These are phyloP conservation scores for Euspilapteryx auroguttella DNA, from an alignment of 2,888 invertebrate genomes.

Conservation along the genomic window DNA sequence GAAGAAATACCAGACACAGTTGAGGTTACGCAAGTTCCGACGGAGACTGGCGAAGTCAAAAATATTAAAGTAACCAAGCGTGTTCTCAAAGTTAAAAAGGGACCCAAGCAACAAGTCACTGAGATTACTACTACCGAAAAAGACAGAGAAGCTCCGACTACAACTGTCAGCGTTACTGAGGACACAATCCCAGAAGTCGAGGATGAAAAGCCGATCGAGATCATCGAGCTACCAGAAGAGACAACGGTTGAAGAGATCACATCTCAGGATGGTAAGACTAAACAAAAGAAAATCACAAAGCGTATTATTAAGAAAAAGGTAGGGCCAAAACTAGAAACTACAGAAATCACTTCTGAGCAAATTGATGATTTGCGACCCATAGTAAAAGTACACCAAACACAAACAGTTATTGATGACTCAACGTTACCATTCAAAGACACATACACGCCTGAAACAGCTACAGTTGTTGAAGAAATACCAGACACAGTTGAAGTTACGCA, in stretches of 20 bases:
- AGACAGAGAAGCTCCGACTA: constrained; percentile 12
- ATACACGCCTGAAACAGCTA: constrained; percentile 12
- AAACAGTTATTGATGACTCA: constrained; percentile 4
- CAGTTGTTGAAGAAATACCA: constrained; percentile 13
- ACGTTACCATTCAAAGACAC: constrained; percentile 6
- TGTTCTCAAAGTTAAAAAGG: constrained; percentile 16
- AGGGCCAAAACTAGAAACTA: constrained; percentile 18
- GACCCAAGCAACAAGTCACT: constrained; percentile 21
- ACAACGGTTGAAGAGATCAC: constrained; percentile 12
- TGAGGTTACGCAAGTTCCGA: constrained; percentile 28
- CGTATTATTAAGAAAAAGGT: constrained; percentile 17
- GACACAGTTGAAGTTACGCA: constrained; percentile 29
- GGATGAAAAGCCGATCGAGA: constrained; percentile 9
- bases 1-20: constrained; percentile 12
- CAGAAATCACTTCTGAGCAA: constrained; percentile 19
- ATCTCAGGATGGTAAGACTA: constrained; percentile 16
- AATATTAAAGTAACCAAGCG: constrained; percentile 12
- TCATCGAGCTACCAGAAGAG: constrained; percentile 18
- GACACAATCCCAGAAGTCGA: constrained; percentile 2
- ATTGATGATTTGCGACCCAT: constrained; percentile 13
- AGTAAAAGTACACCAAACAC: constrained; percentile 10
- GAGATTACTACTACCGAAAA: constrained; percentile 17
- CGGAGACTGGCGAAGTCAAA: constrained; percentile 24
- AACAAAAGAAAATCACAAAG: constrained; percentile 14
- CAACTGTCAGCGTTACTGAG: constrained; percentile 8